Base-by-base conservation (phyloP, 2,113 vertebrate genomes). In the Rhadina sibilatrix region DNA sequence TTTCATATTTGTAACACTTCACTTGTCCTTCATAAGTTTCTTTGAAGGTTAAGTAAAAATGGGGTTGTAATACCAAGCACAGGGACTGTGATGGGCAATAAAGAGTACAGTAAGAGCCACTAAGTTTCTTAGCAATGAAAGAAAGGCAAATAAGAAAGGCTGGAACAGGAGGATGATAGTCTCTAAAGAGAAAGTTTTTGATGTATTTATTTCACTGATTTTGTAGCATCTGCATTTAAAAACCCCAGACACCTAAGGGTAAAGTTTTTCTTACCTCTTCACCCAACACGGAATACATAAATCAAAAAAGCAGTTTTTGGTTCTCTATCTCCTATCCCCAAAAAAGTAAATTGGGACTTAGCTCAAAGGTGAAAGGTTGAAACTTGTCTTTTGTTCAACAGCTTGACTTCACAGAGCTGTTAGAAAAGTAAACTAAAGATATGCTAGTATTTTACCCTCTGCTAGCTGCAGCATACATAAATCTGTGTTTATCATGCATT, bases 1-100 rank as follows among this genome's bases (percentile, higher is more conserved):
- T 83, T 83, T 95, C 12, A 46, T 90, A 80, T 74, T 60, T 83
- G 27, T 16, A 86, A 47, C 50, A 80, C 22, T 84, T 81, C 28
- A 64, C 6, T 82, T 83, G 40, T 64, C 76, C 63, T 79, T 52
- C 46, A 61, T 57, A 92, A 56, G 76, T 88, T 91, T 94, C 33
- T 80, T 72, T 72, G 40, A 93, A 93, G 40, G 35, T 76, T 85
- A 93, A 90, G 35, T 63, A 78, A 92, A 86, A 92, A 74, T 11
- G 15, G 44, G 61, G 16, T 27, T 54, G 17, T 53, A 77, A 63
- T 40, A 80, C 24, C 54, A 74, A 74, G 24, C 19, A 52, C 3
- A 70, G 33, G 44, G 74, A 74, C 30, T 76, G 25, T 22, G n/a
- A 85, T 21, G 24, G 38, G n/a, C 54, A 86, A 71, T 24, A 57